phyloP scores from a whole-genome alignment of 2,888 invertebrate species.

The Xiphydria camelus region DNA sequence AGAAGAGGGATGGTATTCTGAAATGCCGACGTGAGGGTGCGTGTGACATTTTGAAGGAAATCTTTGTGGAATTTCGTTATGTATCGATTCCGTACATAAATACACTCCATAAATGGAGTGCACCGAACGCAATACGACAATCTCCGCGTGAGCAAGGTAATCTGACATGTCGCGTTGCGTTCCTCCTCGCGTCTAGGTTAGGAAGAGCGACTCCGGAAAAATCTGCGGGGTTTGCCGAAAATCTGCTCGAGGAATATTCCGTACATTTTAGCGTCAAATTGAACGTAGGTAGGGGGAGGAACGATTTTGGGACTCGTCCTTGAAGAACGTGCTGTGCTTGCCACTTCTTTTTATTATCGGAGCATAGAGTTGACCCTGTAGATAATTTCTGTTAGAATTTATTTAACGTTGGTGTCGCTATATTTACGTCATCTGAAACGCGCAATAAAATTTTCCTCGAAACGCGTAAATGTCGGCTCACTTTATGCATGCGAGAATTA shows the following conservation, averaged over 20 bases:
- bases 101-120: conserved; percentile 36
- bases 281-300: too few relatives aligned
- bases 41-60: conserved; percentile 38
- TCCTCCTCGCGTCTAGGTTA: conserved; percentile 36
- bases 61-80: conserved; percentile 32
- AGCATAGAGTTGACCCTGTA: too few relatives aligned
- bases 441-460: too few relatives aligned
- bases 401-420: too few relatives aligned
- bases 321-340: background rate
- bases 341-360: background rate
- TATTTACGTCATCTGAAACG: too few relatives aligned
- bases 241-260: too few relatives aligned
- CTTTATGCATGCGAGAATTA: too few relatives aligned
- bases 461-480: too few relatives aligned
- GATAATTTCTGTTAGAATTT: too few relatives aligned
- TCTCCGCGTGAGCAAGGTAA: conserved; percentile 37
- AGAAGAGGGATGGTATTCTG: too few relatives aligned
- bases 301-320: background rate
- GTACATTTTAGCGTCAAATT: too few relatives aligned
- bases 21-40: conserved; percentile 44
- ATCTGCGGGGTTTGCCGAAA: background rate
- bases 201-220: conserved; percentile 26
- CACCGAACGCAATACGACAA: conserved; percentile 29
- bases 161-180: conserved; percentile 16
- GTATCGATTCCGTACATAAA: conserved; percentile 37